phyloP scores from a whole-genome alignment of 2,888 invertebrate species.

The Pocota personata region DNA sequence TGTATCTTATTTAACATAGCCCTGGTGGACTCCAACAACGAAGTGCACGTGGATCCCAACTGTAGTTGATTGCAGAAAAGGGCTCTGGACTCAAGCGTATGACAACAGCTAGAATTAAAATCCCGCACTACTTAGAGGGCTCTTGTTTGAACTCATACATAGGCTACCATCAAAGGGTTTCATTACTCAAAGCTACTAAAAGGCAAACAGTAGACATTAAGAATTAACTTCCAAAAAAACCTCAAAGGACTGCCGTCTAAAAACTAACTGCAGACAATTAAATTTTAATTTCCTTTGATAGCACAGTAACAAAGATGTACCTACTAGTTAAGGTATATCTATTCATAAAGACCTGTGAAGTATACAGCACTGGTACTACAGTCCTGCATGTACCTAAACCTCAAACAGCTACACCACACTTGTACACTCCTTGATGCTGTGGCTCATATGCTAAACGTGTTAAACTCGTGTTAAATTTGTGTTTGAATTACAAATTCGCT shows the following conservation, averaged over 20 bases:
- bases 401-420: background rate
- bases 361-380: background rate
- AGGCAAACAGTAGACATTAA: too few species aligned
- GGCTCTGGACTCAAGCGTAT: too few species aligned
- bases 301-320: background rate
- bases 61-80: too few species aligned
- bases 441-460: conserved; percentile 69
- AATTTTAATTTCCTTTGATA: background rate
- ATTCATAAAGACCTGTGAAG: background rate
- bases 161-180: background rate
- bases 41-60: too few species aligned
- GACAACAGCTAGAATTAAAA: too few species aligned
- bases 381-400: background rate
- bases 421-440: conserved; percentile 21
- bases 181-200: too few species aligned
- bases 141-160: too few species aligned
- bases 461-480: conserved; percentile 71
- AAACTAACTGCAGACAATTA: background rate
- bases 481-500: conserved; percentile 68
- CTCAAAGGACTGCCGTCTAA: background rate
- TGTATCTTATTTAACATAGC: too few species aligned
- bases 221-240: background rate
- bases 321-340: background rate
- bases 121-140: too few species aligned
- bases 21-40: too few species aligned